Evolutionary conservation across 1,140 invertebrate genomes (phyloP), one percentile per base, ranked within the genome.

Genomic region (Drosophila littoralis): DNA sequence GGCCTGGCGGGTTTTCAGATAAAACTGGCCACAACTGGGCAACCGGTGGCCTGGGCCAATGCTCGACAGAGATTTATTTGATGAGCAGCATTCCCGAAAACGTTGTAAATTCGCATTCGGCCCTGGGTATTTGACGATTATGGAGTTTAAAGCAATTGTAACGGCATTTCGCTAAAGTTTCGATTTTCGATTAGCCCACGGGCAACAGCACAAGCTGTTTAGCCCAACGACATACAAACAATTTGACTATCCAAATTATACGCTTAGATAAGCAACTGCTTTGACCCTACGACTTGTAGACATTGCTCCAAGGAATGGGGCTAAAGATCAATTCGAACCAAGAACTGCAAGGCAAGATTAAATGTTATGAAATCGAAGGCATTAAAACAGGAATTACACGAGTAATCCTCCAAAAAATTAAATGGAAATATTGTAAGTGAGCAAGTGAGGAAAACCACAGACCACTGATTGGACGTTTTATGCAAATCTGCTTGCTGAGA

Each of bases 51-150:
- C 67, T 65, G 75, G 77, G 72, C 75, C 67, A 80, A 13, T 65
- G 70, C 70, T 68, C 72, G 83, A 86, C 84, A 88, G 84, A 88
- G 83, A 88, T 88, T 88, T 88, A 88, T 88, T 88, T 88, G 84
- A 88, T 88, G 84, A 88, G 83, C 72, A 71, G 61, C 50, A 58
- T 59, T 74, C 65, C 36, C 46, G 61, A 77, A 79, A 71, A 65
- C 33, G 50, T 58, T 79, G 79, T 73, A 88, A 79, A 51, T 60
- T 76, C 51, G 75, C 57, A 58, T 74, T 67, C 43, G 48, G 66
- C 77, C 65, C 73, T 58, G 63, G 60, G 43, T 65, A 61, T 67
- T 51, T 55, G 17, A 1, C 75, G 79, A 86, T 86, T 86, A 86
- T 81, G 71, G 74, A 69, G 64, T 89, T 84, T 75, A 81, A 73